Percentiles rank a stretch among this genome's conserved stretches.
These are phyloP conservation scores for Pelagia noctiluca DNA, from an alignment of 30 jellyfish, hydroid and myxozoan genomes.

Conservation along the genomic window DNA sequence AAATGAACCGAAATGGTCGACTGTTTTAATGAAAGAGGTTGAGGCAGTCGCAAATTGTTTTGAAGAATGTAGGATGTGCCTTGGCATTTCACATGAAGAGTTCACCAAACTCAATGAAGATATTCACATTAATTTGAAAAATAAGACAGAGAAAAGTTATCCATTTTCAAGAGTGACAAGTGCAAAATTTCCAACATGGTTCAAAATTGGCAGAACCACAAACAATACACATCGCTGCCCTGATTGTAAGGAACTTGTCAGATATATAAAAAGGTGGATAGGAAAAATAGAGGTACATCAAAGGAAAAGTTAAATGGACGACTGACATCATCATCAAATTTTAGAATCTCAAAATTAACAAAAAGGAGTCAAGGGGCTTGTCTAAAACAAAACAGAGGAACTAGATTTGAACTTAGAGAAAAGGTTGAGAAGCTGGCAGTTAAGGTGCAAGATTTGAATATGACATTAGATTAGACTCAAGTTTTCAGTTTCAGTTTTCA, in stretches of 20 bases:
- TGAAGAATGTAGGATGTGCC: too few relatives aligned
- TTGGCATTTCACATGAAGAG: too few relatives aligned
- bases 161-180: not conserved
- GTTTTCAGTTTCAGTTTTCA: too few relatives aligned
- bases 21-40: not conserved
- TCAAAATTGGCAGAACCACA: not conserved
- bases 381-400: not conserved
- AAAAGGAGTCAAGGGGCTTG: not conserved
- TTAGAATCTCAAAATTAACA: not conserved
- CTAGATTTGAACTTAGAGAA: not conserved
- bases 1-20: not conserved
- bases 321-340: not conserved
- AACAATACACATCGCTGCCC: slow-evolving; percentile 1
- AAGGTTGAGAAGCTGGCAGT: slow-evolving; percentile 2
- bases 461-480: not conserved
- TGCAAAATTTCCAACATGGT: not conserved
- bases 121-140: not conserved
- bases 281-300: not conserved
- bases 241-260: not conserved
- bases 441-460: not conserved
- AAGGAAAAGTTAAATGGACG: not conserved
- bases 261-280: not conserved
- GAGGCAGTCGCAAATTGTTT: not conserved
- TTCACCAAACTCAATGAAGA: not conserved
- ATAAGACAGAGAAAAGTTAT: not conserved